These are phyloP conservation scores for Drosophila rellima DNA, from an alignment of 2,888 invertebrate genomes.

Conservation along the genomic window DNA sequence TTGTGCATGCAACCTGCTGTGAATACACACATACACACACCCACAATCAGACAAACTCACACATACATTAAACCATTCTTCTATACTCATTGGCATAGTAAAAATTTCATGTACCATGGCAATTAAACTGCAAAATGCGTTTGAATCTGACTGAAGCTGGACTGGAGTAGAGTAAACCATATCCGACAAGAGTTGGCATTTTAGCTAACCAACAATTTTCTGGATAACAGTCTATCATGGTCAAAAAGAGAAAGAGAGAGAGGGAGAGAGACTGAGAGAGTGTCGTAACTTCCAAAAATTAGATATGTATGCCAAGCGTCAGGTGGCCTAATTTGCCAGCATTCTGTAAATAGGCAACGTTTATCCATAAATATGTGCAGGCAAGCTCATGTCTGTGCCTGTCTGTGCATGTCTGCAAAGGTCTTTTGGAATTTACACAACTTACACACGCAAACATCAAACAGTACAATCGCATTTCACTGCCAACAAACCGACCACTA, in stretches of 20 bases:
- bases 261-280: background rate
- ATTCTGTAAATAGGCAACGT: conserved; percentile 31
- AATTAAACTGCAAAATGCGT: conserved; percentile 63
- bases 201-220: conserved; percentile 43
- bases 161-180: background rate
- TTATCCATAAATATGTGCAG: conserved; percentile 30
- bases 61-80: conserved; percentile 2
- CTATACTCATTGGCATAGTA: conserved; percentile 12
- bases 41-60: conserved; percentile 8
- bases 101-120: conserved; percentile 46
- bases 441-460: conserved; percentile 59
- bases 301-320: conserved; percentile 24
- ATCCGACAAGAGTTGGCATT: conserved; percentile 19
- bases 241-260: conserved; percentile 11
- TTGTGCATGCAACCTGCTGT: conserved; percentile 44
- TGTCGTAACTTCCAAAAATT: conserved; percentile 31
- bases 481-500: conserved; percentile 54
- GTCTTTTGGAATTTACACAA: conserved; percentile 62
- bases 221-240: conserved; percentile 27
- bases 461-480: conserved; percentile 15
- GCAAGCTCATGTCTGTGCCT: conserved; percentile 20
- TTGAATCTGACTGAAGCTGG: conserved; percentile 6
- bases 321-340: conserved; percentile 24
- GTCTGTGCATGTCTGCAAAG: conserved; percentile 16
- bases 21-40: conserved; percentile 11